Evolutionary conservation across 1,140 invertebrate species (phyloP).

Genomic region (Bilobella aurantiaca): DNA sequence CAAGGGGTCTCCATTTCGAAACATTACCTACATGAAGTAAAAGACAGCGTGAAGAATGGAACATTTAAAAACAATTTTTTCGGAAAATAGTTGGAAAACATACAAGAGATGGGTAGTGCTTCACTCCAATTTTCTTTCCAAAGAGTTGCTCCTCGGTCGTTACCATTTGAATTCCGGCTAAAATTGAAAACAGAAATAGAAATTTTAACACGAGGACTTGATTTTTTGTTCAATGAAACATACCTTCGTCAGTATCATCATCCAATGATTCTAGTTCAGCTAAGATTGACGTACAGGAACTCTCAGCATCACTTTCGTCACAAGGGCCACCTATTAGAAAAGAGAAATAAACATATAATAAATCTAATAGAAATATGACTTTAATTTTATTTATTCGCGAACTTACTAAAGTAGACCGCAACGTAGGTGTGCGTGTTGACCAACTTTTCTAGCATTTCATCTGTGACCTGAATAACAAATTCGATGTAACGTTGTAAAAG

Average conservation of each 20-base stretch:
- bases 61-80: no score
- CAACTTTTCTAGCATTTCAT: slow-evolving; percentile 74
- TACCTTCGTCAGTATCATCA: slow-evolving; percentile 72
- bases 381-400: slow-evolving; percentile 36
- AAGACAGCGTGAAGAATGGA: no score
- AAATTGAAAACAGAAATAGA: neutral
- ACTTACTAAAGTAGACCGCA: slow-evolving; percentile 80
- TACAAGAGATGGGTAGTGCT: slow-evolving; percentile 62
- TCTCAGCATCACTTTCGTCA: slow-evolving; percentile 75
- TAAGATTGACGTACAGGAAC: slow-evolving; percentile 71
- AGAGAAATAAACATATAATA: slow-evolving; percentile 46
- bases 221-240: neutral
- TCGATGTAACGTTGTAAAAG: neutral
- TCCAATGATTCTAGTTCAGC: slow-evolving; percentile 84
- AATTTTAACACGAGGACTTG: neutral
- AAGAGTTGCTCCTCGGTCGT: slow-evolving; percentile 72
- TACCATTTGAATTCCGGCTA: slow-evolving; percentile 79
- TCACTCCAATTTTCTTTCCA: slow-evolving; percentile 74
- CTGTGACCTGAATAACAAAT: slow-evolving; percentile 53
- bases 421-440: slow-evolving; percentile 88
- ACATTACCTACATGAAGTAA: slow-evolving; percentile 52
- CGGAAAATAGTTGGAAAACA: neutral
- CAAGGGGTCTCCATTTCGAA: slow-evolving; percentile 59
- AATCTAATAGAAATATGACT: neutral
- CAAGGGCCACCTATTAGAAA: slow-evolving; percentile 59